Evolutionary conservation across 2,888 invertebrate genomes (phyloP).

Genomic region (Rhaphigaster nebulosa): DNA sequence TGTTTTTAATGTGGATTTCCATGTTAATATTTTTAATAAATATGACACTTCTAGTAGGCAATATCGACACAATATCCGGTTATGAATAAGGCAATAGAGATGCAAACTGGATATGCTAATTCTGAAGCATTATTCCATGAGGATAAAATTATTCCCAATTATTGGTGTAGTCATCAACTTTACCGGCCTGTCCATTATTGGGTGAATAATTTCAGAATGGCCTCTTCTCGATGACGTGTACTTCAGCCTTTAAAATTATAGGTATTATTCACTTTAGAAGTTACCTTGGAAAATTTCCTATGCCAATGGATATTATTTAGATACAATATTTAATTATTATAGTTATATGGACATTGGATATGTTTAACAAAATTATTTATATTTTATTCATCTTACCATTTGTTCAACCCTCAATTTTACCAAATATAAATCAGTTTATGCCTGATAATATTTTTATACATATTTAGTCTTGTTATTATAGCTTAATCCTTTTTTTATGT

Average conservation of each 20-base stretch:
- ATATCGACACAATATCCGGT: not conserved
- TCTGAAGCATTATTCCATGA: not conserved
- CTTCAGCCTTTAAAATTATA: not conserved
- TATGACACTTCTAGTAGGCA: not conserved
- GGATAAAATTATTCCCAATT: slow-evolving; percentile 23
- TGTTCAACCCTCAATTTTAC: too few relatives aligned
- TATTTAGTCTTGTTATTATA: too few relatives aligned
- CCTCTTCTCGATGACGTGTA: not conserved
- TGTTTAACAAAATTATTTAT: not conserved
- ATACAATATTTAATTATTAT: not conserved
- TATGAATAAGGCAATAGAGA: not conserved
- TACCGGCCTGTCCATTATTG: not conserved
- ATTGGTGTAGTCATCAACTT: slow-evolving; percentile 25
- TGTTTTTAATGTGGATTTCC: not conserved
- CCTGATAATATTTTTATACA: too few relatives aligned
- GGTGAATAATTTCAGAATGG: not conserved
- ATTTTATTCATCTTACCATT: not conserved
- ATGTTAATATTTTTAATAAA: not conserved
- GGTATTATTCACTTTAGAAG: not conserved
- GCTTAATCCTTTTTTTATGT: too few relatives aligned
- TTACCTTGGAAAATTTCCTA: not conserved
- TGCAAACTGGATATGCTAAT: not conserved
- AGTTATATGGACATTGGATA: not conserved
- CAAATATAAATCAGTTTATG: too few relatives aligned
- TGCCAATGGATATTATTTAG: not conserved